Evolutionary conservation across 2,888 invertebrate genomes (phyloP).

Genomic region (Cheilosia urbana): DNA sequence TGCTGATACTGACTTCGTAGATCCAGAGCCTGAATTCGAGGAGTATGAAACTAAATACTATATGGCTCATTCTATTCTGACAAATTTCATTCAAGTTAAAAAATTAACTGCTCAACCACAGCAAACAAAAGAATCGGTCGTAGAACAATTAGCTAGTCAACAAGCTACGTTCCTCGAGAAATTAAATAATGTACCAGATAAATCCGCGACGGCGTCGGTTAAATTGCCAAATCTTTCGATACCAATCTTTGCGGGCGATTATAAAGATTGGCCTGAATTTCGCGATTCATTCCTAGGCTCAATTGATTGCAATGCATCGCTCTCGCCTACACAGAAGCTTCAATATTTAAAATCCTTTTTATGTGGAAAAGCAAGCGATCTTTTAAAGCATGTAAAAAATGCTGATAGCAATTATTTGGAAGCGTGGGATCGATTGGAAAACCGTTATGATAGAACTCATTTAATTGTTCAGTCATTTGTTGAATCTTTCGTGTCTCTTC

Average conservation of each 20-base stretch:
- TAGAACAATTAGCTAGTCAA: neutral
- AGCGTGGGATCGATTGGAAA: too few relatives aligned
- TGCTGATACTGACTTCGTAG: neutral
- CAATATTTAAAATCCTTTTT: conserved; percentile 20
- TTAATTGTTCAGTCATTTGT: too few relatives aligned
- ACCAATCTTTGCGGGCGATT: conserved; percentile 1
- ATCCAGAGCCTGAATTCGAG: neutral
- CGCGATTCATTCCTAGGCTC: conserved; percentile 18
- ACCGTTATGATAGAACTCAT: too few relatives aligned
- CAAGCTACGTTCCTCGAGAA: neutral
- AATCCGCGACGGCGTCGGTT: neutral
- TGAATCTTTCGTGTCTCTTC: too few relatives aligned
- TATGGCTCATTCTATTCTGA: neutral
- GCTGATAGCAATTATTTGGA: conserved; percentile 28
- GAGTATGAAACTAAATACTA: too few relatives aligned
- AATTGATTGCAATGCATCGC: conserved; percentile 10
- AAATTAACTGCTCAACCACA: neutral
- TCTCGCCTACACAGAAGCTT: conserved; percentile 33
- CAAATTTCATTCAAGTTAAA: neutral
- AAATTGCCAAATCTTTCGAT: conserved; percentile 8
- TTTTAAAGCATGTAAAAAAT: neutral
- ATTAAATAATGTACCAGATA: neutral
- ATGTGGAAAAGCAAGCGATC: neutral
- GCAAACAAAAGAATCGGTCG: neutral
- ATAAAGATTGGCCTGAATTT: conserved; percentile 2